Evolutionary conservation across 2,113 vertebrate species (phyloP).

Genomic region (Raja brachyura): DNA sequence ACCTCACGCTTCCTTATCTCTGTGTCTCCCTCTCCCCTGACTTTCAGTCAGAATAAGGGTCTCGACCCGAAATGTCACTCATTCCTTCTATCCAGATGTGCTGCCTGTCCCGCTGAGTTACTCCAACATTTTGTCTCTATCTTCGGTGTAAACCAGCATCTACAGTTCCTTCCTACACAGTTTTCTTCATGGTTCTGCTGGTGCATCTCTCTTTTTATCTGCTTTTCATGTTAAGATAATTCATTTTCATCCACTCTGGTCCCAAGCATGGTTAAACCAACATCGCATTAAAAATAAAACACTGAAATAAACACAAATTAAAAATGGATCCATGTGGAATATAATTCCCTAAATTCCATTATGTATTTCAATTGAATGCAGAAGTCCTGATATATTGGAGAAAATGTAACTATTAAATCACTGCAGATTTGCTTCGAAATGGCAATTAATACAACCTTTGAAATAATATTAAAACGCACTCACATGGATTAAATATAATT

Average conservation of each 20-base stretch:
- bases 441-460: background rate
- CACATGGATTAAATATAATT: background rate
- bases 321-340: background rate
- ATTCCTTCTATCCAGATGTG: too few species aligned
- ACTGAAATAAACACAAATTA: background rate
- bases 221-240: background rate
- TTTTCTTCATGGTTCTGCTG: background rate
- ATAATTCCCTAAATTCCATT: background rate
- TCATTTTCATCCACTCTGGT: background rate
- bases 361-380: background rate
- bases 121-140: too few species aligned
- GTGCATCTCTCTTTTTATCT: background rate
- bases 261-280: background rate
- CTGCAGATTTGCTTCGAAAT: background rate
- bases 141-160: too few species aligned
- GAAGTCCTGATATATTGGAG: background rate
- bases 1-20: too few species aligned
- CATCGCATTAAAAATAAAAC: background rate
- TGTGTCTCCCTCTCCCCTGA: too few species aligned
- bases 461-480: constrained; percentile 19
- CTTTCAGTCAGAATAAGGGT: too few species aligned
- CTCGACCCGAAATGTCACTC: too few species aligned
- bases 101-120: too few species aligned
- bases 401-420: background rate
- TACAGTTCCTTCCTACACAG: too few species aligned